phyloP scores from a whole-genome alignment of 2,888 invertebrate species.

The Drosophila affinis region DNA sequence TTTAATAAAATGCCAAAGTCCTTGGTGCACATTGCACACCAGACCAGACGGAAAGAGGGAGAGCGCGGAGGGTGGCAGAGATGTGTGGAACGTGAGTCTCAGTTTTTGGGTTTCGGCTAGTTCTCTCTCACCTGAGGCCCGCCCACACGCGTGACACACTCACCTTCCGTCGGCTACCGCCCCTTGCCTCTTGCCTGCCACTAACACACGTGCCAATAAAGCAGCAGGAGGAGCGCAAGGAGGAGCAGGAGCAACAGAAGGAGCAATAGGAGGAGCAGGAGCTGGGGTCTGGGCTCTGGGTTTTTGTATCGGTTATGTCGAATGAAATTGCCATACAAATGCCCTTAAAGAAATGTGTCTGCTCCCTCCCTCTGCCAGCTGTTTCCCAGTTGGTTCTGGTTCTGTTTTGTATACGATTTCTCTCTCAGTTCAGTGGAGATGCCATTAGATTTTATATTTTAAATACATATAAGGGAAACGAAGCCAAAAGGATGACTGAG shows the following conservation, averaged over 20 bases:
- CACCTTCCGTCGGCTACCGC: neutral
- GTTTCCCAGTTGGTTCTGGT: neutral
- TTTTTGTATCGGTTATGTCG: constrained; percentile 10
- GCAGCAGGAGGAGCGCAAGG: neutral
- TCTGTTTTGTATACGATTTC: neutral
- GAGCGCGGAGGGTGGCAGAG: constrained; percentile 11
- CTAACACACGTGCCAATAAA: constrained; percentile 31
- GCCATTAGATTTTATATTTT: neutral
- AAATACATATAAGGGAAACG: neutral
- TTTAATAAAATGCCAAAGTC: constrained; percentile 76
- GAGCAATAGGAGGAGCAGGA: neutral
- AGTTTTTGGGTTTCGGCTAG: neutral
- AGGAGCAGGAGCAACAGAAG: neutral
- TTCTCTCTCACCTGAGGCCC: constrained; percentile 19
- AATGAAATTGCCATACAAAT: constrained; percentile 53
- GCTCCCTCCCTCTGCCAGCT: neutral
- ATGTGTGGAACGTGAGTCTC: constrained; percentile 54
- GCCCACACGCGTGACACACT: constrained; percentile 36
- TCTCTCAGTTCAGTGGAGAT: neutral
- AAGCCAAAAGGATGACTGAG: neutral
- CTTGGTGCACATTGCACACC: constrained; percentile 62
- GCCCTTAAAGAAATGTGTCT: constrained; percentile 27
- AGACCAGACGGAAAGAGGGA: constrained; percentile 10
- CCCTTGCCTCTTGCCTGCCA: neutral
- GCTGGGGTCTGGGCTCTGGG: neutral